Evolutionary conservation across 2,888 invertebrate genomes (phyloP).

Genomic region (Lapara coniferarum): DNA sequence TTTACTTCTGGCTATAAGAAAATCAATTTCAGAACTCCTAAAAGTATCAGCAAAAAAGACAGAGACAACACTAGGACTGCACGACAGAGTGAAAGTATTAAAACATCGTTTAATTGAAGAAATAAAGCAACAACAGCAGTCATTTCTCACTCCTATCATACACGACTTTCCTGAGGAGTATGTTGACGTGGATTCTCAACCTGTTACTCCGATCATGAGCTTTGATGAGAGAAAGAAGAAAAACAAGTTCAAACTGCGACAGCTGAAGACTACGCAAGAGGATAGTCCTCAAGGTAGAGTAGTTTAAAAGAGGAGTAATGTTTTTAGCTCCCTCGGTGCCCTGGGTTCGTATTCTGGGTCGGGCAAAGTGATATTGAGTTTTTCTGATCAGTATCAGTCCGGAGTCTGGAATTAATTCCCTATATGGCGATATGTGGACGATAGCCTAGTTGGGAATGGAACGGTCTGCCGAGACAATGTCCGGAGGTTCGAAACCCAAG

Average conservation of each 20-base stretch:
- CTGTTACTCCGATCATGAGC: conserved; percentile 43
- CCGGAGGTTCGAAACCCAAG: too few species aligned
- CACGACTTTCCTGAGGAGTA: conserved; percentile 35
- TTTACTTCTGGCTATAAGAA: background rate
- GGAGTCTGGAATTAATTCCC: too few species aligned
- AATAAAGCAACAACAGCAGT: conserved; percentile 27
- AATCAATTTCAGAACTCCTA: background rate
- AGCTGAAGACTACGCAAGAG: conserved; percentile 31
- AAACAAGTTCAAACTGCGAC: conserved; percentile 34
- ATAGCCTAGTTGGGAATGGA: too few species aligned
- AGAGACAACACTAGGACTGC: conserved; percentile 28
- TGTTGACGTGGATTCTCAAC: conserved; percentile 31
- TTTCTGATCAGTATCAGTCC: too few species aligned
- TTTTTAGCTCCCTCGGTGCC: too few species aligned
- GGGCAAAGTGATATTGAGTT: too few species aligned
- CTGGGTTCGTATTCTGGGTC: too few species aligned
- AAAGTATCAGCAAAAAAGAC: background rate
- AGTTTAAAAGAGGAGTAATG: too few species aligned
- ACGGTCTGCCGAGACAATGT: too few species aligned
- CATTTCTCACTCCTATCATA: background rate
- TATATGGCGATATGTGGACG: too few species aligned
- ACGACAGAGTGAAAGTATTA: conserved; percentile 36
- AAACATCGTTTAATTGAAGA: conserved; percentile 38
- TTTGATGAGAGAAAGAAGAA: conserved; percentile 40
- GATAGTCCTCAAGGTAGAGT: background rate